Conservation (phyloP, 2,888 invertebrate species). For the Yponomeuta cagnagella region DNA sequence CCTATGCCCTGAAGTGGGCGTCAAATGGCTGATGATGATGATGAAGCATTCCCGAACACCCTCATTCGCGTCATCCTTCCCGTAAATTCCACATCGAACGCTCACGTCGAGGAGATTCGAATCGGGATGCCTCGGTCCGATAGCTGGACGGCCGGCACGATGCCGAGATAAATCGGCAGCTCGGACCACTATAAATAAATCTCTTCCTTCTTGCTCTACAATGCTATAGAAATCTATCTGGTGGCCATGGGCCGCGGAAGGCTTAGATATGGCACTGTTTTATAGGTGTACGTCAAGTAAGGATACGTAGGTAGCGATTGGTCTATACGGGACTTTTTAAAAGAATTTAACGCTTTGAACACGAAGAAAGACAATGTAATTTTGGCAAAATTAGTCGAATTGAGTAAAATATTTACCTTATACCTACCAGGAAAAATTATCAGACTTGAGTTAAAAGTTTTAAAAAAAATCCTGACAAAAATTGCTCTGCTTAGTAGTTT, state of each 20-base stretch:
- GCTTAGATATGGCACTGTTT: conserved; percentile 21
- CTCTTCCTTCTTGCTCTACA: conserved; percentile 65
- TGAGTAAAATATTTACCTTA: too few relatives aligned
- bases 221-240: conserved; percentile 30
- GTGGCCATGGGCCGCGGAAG: conserved; percentile 22
- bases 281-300: neutral
- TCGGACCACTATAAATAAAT: conserved; percentile 60
- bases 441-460: too few relatives aligned
- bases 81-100: neutral
- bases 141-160: conserved; percentile 43
- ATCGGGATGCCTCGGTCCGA: conserved; percentile 10
- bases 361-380: too few relatives aligned
- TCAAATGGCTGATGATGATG: too few relatives aligned
- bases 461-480: too few relatives aligned
- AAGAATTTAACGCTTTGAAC: neutral
- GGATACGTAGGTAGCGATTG: neutral
- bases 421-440: too few relatives aligned
- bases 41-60: neutral
- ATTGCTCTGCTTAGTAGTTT: too few relatives aligned
- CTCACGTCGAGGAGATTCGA: neutral
- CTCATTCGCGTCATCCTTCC: neutral
- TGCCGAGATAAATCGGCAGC: conserved; percentile 55
- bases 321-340: neutral
- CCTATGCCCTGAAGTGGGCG: too few relatives aligned
- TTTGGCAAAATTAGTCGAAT: too few relatives aligned